Conservation (phyloP, 1,140 invertebrate genomes). For the Adoxophyes honmai region DNA sequence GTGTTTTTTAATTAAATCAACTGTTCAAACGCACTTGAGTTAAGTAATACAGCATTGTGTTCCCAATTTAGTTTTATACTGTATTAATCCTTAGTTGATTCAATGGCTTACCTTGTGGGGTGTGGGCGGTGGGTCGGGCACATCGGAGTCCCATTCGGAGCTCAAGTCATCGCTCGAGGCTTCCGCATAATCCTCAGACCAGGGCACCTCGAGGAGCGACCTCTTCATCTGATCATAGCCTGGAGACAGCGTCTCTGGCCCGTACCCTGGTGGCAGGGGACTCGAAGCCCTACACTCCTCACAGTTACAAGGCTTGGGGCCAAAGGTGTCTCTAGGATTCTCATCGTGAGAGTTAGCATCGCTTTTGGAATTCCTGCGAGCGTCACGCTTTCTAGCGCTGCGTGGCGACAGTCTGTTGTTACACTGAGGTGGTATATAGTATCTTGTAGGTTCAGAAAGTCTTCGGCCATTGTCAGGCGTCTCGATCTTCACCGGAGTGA, state of each 20-base stretch:
- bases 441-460: constrained; percentile 56
- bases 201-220: constrained; percentile 85
- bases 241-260: constrained; percentile 65
- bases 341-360: constrained; percentile 43
- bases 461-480: constrained; percentile 57
- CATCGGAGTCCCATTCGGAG: constrained; percentile 93
- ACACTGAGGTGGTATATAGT: constrained; percentile 68
- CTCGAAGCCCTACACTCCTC: constrained; percentile 64
- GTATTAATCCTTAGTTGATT: no score
- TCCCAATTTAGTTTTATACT: no score
- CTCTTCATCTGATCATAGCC: constrained; percentile 90
- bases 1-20: no score
- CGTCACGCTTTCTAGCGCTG: constrained; percentile 58
- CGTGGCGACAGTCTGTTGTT: constrained; percentile 64
- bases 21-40: no score
- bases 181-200: constrained; percentile 86
- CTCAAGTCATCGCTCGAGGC: constrained; percentile 92
- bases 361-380: constrained; percentile 50
- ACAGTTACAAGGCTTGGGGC: constrained; percentile 68
- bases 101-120: constrained; percentile 62
- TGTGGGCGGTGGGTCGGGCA: constrained; percentile 75
- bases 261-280: constrained; percentile 66
- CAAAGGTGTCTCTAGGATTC: constrained; percentile 49
- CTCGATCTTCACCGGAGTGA: constrained; percentile 66
- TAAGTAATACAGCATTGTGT: no score